These are phyloP conservation scores for Arge pagana DNA, from an alignment of 2,888 invertebrate species.

Conservation along the genomic window DNA sequence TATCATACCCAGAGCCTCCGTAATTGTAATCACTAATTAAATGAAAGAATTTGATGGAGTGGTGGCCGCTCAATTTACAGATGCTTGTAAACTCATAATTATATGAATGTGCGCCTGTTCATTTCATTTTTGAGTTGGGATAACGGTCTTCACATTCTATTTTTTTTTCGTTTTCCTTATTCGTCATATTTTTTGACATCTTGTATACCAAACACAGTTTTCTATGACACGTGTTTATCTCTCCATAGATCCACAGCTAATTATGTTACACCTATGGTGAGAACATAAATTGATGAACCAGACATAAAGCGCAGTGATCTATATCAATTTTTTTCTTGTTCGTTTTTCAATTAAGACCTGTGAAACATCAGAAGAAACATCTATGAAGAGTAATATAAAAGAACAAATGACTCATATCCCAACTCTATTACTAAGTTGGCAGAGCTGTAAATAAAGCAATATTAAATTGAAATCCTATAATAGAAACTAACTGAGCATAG, in stretches of 20 bases:
- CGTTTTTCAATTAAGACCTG: too few species aligned
- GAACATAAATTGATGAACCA: too few species aligned
- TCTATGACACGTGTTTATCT: too few species aligned
- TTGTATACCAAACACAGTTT: too few species aligned
- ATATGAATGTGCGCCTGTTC: conserved; percentile 1
- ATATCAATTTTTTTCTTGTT: too few species aligned
- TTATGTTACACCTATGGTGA: too few species aligned
- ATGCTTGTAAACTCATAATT: conserved; percentile 12
- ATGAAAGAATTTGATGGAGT: conserved; percentile 17
- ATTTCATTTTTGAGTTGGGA: conserved; percentile 16
- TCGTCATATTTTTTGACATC: too few species aligned
- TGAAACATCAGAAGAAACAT: not conserved
- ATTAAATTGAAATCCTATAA: not conserved
- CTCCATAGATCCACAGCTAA: too few species aligned
- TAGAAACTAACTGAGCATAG: conserved; percentile 14
- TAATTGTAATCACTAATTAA: conserved; percentile 25
- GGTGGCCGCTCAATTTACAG: conserved; percentile 18
- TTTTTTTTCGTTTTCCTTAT: too few species aligned
- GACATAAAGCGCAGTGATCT: too few species aligned
- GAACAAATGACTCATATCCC: conserved; percentile 2
- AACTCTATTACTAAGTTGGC: not conserved
- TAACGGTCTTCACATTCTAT: not conserved
- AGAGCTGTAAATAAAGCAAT: conserved; percentile 18
- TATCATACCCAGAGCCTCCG: conserved; percentile 34
- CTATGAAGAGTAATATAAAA: not conserved